A percentile compares a stretch with the other conserved stretches of the same genome.
Evolutionary conservation across 2,888 invertebrate species (phyloP).

Genomic region (Polymixis lichenea): DNA sequence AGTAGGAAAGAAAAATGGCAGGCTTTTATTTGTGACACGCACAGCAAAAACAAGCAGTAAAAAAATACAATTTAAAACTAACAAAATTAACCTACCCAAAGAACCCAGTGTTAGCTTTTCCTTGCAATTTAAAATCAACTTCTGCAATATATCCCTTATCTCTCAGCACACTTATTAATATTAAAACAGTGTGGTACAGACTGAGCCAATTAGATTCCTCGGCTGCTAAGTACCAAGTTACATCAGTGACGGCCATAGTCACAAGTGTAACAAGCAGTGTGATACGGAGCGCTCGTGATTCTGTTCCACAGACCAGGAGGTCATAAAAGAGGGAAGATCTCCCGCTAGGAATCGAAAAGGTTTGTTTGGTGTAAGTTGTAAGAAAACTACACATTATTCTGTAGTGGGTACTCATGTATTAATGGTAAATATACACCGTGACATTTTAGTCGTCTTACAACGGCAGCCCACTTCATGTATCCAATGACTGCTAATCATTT

Average conservation of each 20-base stretch:
- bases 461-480: too few species aligned
- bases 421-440: neutral
- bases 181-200: neutral
- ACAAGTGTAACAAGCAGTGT: constrained; percentile 11
- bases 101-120: neutral
- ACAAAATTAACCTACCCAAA: too few species aligned
- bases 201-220: constrained; percentile 12
- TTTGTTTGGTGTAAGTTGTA: constrained; percentile 47
- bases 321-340: constrained; percentile 57
- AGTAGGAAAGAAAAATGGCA: too few species aligned
- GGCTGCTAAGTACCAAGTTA: neutral
- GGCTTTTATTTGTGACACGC: too few species aligned
- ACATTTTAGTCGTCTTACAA: too few species aligned
- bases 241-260: neutral
- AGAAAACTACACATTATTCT: constrained; percentile 4
- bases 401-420: neutral
- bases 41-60: too few species aligned
- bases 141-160: neutral
- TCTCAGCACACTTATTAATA: neutral
- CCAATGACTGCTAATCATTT: too few species aligned
- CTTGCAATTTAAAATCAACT: neutral
- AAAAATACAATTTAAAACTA: too few species aligned
- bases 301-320: constrained; percentile 41
- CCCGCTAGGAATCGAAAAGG: constrained; percentile 47
- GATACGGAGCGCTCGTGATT: constrained; percentile 54